phyloP scores from a whole-genome alignment of 1,140 invertebrate genomes.

The Brachionus rotundiformis region DNA sequence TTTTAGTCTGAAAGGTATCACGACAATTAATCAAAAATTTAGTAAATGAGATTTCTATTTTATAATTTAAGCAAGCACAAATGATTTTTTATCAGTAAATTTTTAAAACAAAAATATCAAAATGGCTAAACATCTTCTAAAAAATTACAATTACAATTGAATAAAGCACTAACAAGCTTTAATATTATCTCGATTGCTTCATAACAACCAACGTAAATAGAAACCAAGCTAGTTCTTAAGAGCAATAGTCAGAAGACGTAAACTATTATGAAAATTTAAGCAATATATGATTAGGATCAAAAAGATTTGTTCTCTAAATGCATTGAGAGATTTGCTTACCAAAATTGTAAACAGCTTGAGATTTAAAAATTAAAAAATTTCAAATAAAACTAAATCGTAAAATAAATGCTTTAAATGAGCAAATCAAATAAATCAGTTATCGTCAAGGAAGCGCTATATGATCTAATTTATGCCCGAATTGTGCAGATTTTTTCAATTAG shows the following conservation, averaged over 20 bases:
- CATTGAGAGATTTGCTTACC: neutral
- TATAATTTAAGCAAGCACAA: too few species aligned
- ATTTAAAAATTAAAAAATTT: neutral
- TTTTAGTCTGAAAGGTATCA: too few species aligned
- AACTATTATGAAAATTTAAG: neutral
- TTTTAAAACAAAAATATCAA: neutral
- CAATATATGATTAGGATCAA: neutral
- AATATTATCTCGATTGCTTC: neutral
- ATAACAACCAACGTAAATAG: constrained; percentile 6
- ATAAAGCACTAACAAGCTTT: neutral
- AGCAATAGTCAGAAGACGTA: constrained; percentile 7
- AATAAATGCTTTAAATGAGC: neutral
- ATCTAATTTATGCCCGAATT: neutral
- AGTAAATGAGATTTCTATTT: too few species aligned
- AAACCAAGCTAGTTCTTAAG: constrained; percentile 2
- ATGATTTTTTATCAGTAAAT: too few species aligned
- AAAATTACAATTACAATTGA: neutral
- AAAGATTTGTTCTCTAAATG: constrained; percentile 5
- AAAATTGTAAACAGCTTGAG: constrained; percentile 8
- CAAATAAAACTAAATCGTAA: neutral
- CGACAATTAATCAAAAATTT: too few species aligned
- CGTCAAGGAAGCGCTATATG: neutral
- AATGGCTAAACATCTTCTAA: neutral
- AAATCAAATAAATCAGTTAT: neutral
- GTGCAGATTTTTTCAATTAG: neutral